A percentile compares a stretch with the other conserved stretches of the same genome.
Conservation (phyloP, 2,113 vertebrate species). For the Mesocricetus auratus region DNA sequence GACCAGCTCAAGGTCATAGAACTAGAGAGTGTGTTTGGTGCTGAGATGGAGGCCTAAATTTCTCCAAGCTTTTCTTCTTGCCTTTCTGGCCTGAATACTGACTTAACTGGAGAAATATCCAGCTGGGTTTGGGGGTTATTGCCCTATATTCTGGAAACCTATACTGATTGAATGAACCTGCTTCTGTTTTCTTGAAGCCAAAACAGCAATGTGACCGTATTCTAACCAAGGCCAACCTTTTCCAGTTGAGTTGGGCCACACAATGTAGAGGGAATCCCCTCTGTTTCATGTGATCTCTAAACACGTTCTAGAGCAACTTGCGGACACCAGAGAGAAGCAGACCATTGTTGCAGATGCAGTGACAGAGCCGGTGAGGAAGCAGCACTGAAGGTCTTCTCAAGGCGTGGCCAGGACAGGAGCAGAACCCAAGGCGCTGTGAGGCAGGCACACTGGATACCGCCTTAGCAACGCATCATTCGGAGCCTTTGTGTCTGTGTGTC, state of each 20-base stretch:
- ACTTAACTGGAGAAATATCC: not conserved
- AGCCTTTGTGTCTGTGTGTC: not conserved
- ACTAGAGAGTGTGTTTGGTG: not conserved
- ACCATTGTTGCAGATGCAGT: not conserved
- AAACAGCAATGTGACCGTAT: not conserved
- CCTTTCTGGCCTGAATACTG: not conserved
- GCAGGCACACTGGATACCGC: too few relatives aligned
- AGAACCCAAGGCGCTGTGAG: not conserved
- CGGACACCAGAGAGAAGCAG: not conserved
- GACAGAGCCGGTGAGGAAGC: not conserved
- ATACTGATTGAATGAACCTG: not conserved
- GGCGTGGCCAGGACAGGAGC: too few relatives aligned
- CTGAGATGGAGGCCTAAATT: not conserved
- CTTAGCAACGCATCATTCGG: not conserved
- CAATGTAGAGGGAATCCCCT: fast-evolving
- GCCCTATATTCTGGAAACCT: not conserved
- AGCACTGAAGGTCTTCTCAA: too few relatives aligned
- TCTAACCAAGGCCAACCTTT: not conserved
- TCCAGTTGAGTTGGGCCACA: fast-evolving
- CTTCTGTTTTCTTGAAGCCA: not conserved
- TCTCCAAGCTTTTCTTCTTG: not conserved
- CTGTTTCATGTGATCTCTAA: not conserved
- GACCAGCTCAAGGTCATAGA: constrained; percentile 28
- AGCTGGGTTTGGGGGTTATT: not conserved
- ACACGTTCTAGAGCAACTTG: not conserved